Conservation (phyloP, 2,113 vertebrate genomes). For the Xiphophorus maculatus region DNA sequence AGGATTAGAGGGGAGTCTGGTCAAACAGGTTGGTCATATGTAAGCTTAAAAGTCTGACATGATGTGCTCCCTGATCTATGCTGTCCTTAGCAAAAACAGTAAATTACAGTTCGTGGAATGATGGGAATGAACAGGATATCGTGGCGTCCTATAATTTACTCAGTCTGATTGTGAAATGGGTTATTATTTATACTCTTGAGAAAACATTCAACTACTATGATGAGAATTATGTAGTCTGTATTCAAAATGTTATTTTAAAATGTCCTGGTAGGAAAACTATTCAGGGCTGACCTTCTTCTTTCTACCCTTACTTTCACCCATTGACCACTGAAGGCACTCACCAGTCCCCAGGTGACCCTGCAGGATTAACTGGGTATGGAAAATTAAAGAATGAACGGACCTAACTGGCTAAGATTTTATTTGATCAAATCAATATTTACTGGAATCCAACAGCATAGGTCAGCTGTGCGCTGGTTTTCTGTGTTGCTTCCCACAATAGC, state of each 20-base stretch:
- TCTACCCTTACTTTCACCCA: too few relatives aligned
- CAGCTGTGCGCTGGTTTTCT: background rate
- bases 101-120: constrained; percentile 5
- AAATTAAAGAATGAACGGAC: background rate
- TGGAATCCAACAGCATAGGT: background rate
- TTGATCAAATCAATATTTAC: background rate
- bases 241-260: background rate
- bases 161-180: constrained; percentile 44
- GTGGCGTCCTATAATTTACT: constrained; percentile 36
- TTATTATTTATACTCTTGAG: constrained; percentile 42
- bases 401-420: background rate
- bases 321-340: too few relatives aligned
- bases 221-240: constrained; percentile 8
- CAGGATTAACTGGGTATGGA: background rate
- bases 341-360: background rate
- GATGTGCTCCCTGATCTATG: constrained; percentile 4
- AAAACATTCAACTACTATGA: constrained; percentile 52
- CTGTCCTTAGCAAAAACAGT: constrained; percentile 9
- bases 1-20: constrained; percentile 60
- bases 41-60: constrained; percentile 48
- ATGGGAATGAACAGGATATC: constrained; percentile 19
- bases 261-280: background rate
- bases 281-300: background rate
- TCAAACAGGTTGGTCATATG: constrained; percentile 60
- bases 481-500: constrained; percentile 8